phyloP scores from a whole-genome alignment of 1,140 invertebrate species.

The Leptonema lineaticorne region DNA sequence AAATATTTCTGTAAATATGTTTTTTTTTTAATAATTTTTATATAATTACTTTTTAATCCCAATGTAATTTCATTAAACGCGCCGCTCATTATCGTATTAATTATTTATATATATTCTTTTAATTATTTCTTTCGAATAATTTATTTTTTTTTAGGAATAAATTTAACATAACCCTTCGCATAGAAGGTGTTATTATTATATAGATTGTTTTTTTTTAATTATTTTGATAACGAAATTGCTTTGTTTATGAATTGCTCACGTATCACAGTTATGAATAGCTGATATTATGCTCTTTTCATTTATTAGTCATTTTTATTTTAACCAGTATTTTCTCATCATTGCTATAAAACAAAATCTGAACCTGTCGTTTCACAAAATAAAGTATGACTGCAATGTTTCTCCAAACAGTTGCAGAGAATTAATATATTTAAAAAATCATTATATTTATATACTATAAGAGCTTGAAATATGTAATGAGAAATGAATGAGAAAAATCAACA shows the following conservation, averaged over 20 bases:
- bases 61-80: not conserved
- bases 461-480: no score
- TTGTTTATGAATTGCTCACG: slow-evolving; percentile 25
- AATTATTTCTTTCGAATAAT: slow-evolving; percentile 1
- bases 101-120: no score
- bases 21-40: slow-evolving; percentile 1
- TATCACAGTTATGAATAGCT: slow-evolving; percentile 28
- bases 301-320: not conserved
- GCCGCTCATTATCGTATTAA: not conserved
- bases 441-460: not conserved
- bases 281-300: slow-evolving; percentile 13
- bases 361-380: no score
- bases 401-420: no score
- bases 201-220: not conserved
- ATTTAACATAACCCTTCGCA: not conserved
- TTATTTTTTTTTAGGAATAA: slow-evolving; percentile 7
- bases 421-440: not conserved
- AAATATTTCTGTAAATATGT: slow-evolving; percentile 16
- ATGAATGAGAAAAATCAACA: not conserved
- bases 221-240: slow-evolving; percentile 22
- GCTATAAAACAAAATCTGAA: no score
- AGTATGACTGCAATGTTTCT: no score
- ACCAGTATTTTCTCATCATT: no score
- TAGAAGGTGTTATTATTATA: slow-evolving; percentile 11
- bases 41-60: not conserved